A percentile compares a stretch with the other conserved stretches of the same genome.
These are phyloP conservation scores for Amphimedon queenslandica DNA, from an alignment of 37 sponge, comb jelly and placozoan species.

Conservation along the genomic window DNA sequence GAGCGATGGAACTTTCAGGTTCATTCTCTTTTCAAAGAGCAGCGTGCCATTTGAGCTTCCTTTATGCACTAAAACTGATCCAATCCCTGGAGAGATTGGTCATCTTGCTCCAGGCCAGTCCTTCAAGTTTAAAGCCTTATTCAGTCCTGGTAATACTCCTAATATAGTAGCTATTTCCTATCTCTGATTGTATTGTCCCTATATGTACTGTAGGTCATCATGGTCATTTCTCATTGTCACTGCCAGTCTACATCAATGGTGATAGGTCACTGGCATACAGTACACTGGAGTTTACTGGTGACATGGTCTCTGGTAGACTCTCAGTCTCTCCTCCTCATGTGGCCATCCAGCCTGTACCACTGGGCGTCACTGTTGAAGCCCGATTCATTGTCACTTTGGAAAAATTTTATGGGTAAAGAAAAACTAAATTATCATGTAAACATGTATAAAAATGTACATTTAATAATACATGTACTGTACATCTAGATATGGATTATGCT, in stretches of 20 bases:
- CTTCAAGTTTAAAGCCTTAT: conserved; percentile 6
- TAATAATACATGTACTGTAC: no score
- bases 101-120: conserved; percentile 10
- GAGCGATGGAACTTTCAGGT: conserved; percentile 37
- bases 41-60: conserved; percentile 2
- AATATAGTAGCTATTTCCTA: neutral
- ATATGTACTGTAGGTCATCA: conserved; percentile 17
- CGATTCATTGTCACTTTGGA: conserved; percentile 39
- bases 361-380: conserved; percentile 43
- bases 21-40: conserved; percentile 18
- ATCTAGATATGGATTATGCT: no score
- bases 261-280: conserved; percentile 44
- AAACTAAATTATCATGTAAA: no score
- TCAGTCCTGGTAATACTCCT: conserved; percentile 34
- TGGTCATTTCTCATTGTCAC: conserved; percentile 9
- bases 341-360: conserved; percentile 58
- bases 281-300: conserved; percentile 22
- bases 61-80: neutral
- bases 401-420: conserved; percentile 50
- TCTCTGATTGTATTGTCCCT: neutral
- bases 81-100: conserved; percentile 16
- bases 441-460: no score
- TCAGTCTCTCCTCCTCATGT: conserved; percentile 28
- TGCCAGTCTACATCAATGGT: conserved; percentile 52
- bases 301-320: conserved; percentile 25